Percentiles rank a stretch among this genome's conserved stretches.
Conservation (phyloP, 2,888 invertebrate species). For the Parelbella ahira region DNA sequence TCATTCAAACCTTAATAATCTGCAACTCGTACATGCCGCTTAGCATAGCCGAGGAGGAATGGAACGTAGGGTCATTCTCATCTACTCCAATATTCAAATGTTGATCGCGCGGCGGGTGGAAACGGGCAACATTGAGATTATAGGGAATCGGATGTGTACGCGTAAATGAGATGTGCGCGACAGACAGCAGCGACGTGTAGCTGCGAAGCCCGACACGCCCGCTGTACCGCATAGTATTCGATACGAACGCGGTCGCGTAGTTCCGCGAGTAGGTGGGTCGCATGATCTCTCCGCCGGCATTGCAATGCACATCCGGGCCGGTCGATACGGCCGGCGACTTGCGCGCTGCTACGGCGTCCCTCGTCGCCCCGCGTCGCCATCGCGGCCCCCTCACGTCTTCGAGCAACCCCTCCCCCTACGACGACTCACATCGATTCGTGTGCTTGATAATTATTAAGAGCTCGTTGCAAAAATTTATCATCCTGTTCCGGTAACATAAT, state of each 20-base stretch:
- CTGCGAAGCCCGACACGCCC: slow-evolving; percentile 29
- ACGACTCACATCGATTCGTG: slow-evolving; percentile 69
- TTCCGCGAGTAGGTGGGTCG: slow-evolving; percentile 58
- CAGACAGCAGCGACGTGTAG: slow-evolving; percentile 28
- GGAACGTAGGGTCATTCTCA: background rate
- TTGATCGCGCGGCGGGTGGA: slow-evolving; percentile 27
- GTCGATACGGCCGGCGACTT: slow-evolving; percentile 75
- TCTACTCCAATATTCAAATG: slow-evolving; percentile 11
- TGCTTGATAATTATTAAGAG: slow-evolving; percentile 57
- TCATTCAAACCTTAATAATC: slow-evolving; percentile 27
- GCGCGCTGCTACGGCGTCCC: slow-evolving; percentile 62
- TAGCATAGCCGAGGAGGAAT: slow-evolving; percentile 22
- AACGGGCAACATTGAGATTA: slow-evolving; percentile 27
- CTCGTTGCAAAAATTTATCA: slow-evolving; percentile 35
- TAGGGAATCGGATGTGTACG: slow-evolving; percentile 18
- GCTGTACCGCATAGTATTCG: slow-evolving; percentile 33
- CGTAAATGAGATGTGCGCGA: slow-evolving; percentile 28
- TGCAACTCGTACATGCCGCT: slow-evolving; percentile 22
- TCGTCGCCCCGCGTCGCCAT: slow-evolving; percentile 46
- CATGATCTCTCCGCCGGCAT: slow-evolving; percentile 62
- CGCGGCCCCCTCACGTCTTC: slow-evolving; percentile 44
- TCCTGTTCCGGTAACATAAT: slow-evolving; percentile 6
- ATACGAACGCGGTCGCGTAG: slow-evolving; percentile 41
- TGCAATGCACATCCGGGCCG: slow-evolving; percentile 76
- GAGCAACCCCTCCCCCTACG: slow-evolving; percentile 40